Base-by-base conservation (phyloP, 2,113 vertebrate genomes). In the Lipophrys pholis region DNA sequence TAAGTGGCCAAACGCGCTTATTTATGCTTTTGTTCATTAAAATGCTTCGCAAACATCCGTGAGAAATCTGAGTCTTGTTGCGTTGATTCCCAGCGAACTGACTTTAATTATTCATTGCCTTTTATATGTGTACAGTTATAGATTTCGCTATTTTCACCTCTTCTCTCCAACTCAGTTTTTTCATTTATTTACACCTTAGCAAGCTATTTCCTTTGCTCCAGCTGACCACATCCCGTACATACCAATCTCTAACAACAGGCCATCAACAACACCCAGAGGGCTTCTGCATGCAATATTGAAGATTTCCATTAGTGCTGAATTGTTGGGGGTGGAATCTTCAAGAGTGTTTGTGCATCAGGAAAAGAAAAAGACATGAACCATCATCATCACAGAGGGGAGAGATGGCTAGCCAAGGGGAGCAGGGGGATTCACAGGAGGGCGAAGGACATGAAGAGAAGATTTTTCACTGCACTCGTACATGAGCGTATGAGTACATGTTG, bases 261-360 rank as follows among this genome's bases (percentile, higher is more conserved):
- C 80, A 83, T 85, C 78, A 86, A 76, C 75, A 80, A 80, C 85
- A 80, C 73, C 89, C 87, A 66, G 78, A 77, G 73, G 89, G 54
- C 65, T 71, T 56, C 71, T 75, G 38, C 87, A 83, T 88, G 81
- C 81, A 90, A 88, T 83, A 88, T 90, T 84, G 63, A 88, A 84
- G 79, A 68, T 86, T 82, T 86, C 85, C 85, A 87, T 89, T 88
- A 89, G 77, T 10, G 69, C 52, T 64, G 72, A 74, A 90, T 89
- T 86, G 85, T 81, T 83, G 58, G 61, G 49, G 58, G 43, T 30
- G 58, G 38, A 62, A 11, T 61, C 12, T 7, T 43, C 68, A 76
- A 42, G 61, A 59, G 64, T 82, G 61, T 82, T 83, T 77, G 64
- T 77, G 79, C 72, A 82, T 82, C 54, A 63, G 67, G 56, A 30